Conservation (phyloP, 2,888 invertebrate genomes). For the Selenia dentaria region DNA sequence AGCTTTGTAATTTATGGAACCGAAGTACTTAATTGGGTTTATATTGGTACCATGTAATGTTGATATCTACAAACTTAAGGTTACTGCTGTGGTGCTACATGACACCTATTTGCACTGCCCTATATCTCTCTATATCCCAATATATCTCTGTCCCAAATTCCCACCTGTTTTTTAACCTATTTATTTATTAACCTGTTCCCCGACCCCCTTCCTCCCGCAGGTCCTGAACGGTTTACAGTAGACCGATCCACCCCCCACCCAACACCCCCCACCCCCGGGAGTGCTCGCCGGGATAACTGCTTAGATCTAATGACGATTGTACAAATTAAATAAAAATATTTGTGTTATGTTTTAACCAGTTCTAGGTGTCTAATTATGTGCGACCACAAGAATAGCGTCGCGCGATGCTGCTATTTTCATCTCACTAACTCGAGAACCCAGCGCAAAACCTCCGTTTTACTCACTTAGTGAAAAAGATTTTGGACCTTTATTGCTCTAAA, state of each 20-base stretch:
- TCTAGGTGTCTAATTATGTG: slow-evolving; percentile 35
- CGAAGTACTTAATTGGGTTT: not conserved
- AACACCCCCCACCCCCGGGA: not conserved
- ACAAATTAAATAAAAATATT: slow-evolving; percentile 48
- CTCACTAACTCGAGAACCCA: too few species aligned
- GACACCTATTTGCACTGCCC: slow-evolving; percentile 1
- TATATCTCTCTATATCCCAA: too few species aligned
- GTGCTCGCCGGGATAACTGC: slow-evolving; percentile 18
- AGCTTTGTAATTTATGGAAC: not conserved
- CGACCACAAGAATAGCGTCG: not conserved
- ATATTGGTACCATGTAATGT: not conserved
- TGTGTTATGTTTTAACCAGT: slow-evolving; percentile 40
- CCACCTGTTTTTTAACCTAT: not conserved
- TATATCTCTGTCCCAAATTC: not conserved
- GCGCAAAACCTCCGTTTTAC: too few species aligned
- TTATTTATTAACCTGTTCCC: not conserved
- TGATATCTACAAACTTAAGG: not conserved
- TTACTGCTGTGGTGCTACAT: not conserved
- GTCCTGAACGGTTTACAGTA: slow-evolving; percentile 35
- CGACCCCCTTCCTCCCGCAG: slow-evolving; percentile 39
- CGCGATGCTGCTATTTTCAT: too few species aligned
- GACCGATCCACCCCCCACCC: slow-evolving; percentile 1
- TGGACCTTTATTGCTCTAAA: too few species aligned
- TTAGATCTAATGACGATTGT: slow-evolving; percentile 46
- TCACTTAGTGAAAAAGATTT: too few species aligned